phyloP scores from a whole-genome alignment of 2,888 invertebrate genomes.

The Cheilosia grossa region DNA sequence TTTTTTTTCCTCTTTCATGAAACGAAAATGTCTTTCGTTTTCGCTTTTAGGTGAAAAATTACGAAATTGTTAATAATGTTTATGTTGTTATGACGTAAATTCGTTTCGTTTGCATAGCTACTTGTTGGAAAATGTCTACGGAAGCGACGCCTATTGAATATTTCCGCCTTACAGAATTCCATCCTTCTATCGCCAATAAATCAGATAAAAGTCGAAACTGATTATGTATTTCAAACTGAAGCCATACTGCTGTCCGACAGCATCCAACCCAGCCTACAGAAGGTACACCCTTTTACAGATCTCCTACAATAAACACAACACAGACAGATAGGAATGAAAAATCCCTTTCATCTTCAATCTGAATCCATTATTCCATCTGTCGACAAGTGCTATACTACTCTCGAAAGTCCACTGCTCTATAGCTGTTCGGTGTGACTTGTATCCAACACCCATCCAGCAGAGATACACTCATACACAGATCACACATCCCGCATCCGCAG shows the following conservation, averaged over 20 bases:
- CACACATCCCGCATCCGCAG: constrained; percentile 13
- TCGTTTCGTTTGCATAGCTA: too few species aligned
- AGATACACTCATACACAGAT: neutral
- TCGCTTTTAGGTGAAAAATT: too few species aligned
- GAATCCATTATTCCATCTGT: constrained; percentile 65
- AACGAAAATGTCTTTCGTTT: too few species aligned
- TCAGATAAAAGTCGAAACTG: too few species aligned
- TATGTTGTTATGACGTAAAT: too few species aligned
- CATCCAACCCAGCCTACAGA: neutral
- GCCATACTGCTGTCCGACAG: neutral
- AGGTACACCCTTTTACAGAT: neutral
- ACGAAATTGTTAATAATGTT: too few species aligned
- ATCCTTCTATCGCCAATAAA: too few species aligned
- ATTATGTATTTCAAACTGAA: neutral
- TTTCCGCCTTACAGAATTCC: too few species aligned
- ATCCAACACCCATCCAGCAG: neutral
- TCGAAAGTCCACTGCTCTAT: constrained; percentile 62
- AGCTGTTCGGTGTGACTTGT: neutral
- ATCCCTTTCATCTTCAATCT: constrained; percentile 60
- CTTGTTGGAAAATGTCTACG: too few species aligned
- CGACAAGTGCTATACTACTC: constrained; percentile 56
- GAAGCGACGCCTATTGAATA: too few species aligned
- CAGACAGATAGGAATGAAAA: constrained; percentile 42
- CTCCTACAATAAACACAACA: constrained; percentile 26
- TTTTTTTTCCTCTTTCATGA: too few species aligned